Evolutionary conservation across 2,888 invertebrate genomes (phyloP), one percentile per base, ranked within the genome.

Genomic region (Leptopilina myrica): DNA sequence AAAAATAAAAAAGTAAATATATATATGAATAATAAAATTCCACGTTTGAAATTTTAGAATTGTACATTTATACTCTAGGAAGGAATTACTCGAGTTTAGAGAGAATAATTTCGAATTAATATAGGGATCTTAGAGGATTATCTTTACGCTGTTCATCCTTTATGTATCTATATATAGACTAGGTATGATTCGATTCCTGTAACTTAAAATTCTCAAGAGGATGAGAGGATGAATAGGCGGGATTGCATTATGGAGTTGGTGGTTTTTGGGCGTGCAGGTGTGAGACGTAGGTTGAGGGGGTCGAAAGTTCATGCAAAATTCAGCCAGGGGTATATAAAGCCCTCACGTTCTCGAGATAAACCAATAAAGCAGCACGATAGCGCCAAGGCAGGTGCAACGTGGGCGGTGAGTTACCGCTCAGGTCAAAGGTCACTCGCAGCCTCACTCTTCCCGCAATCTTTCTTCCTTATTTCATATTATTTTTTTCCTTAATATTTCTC

Each of bases 351-450:
- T 80, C 82, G 85, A 87, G 87, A 88, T 89, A 88, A 90, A 87
- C 89, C 89, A 89, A 90, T 89, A 89, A 88, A 90, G 86, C 86
- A 87, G 86, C 82, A 78, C 84, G 87, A 88, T 87, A 86, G 84
- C 82, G 82, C 84, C 79, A 84, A 87, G 87, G 89, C 90, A 90
- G 90, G 90, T 90, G 90, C 88, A 88, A 90, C 90, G 89, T 89
- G 88, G 89, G 89, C 89, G 89, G 87, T 88, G 89, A 88, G 87
- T 88, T 88, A 88, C 87, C 86, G 88, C 86, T 79, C 65, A 82
- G 88, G 88, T 89, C 90, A 87, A 69, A 83, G 89, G 88, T 90
- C 88, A 89, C 82, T 79, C 81, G 85, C 82, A 84, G 84, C 84
- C 84, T 83, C 81, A 84, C 80, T 87, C 87, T 84, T 82, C 8